A percentile compares a stretch with the other conserved stretches of the same genome.
Evolutionary conservation across 2,888 invertebrate genomes (phyloP).

Genomic region (Lingula anatina): DNA sequence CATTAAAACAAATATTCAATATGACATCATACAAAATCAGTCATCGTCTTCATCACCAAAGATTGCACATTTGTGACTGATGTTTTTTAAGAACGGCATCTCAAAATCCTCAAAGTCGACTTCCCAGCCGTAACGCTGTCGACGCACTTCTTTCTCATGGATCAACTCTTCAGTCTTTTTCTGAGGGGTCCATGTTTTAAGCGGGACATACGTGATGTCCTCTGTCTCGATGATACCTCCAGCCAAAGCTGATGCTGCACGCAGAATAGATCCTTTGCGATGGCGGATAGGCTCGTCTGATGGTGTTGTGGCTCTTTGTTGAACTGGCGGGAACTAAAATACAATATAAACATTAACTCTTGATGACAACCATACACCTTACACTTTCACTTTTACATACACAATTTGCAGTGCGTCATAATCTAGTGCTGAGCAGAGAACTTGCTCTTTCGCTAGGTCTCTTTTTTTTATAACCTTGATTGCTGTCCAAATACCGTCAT

Average conservation of each 20-base stretch:
- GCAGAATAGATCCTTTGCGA: constrained; percentile 44
- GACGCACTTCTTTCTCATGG: constrained; percentile 23
- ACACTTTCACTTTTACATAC: no score
- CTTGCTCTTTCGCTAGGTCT: no score
- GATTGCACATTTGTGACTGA: no score
- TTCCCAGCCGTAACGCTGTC: constrained; percentile 50
- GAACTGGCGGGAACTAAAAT: constrained; percentile 3
- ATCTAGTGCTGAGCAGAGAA: no score
- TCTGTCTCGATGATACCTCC: constrained; percentile 45
- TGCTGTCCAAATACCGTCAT: no score
- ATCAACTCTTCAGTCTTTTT: constrained; percentile 43
- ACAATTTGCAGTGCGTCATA: no score
- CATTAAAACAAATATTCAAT: no score
- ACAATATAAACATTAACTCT: not conserved
- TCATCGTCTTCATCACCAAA: no score
- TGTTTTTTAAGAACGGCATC: constrained; percentile 48
- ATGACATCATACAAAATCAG: no score
- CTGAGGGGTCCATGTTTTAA: constrained; percentile 48
- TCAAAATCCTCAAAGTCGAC: constrained; percentile 50
- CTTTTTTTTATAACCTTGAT: no score
- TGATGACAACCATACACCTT: no score
- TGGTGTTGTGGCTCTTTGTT: constrained; percentile 1
- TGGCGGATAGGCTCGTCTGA: constrained; percentile 20
- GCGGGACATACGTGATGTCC: constrained; percentile 45
- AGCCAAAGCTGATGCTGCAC: constrained; percentile 46